These are phyloP conservation scores for Oenanthe melanoleuca DNA, from an alignment of 2,113 vertebrate genomes.

Conservation along the genomic window DNA sequence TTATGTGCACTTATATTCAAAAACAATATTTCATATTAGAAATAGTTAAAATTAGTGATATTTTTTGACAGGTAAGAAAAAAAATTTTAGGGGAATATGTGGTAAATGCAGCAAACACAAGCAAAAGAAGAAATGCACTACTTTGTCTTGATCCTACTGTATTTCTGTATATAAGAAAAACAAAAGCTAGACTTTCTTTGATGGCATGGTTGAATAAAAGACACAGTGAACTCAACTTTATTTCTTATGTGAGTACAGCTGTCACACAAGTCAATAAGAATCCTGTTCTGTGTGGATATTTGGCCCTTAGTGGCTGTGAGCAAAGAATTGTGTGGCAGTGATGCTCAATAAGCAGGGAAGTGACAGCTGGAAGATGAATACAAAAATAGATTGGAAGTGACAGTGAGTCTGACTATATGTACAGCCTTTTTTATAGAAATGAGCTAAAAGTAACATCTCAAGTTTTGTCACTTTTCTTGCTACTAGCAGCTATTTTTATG, in stretches of 20 bases:
- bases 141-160: background rate
- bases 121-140: background rate
- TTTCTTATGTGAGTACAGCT: background rate
- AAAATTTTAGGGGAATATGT: background rate
- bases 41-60: background rate
- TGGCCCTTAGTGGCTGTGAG: background rate
- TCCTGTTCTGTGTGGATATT: background rate
- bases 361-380: conserved; percentile 22
- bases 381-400: conserved; percentile 21
- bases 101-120: background rate
- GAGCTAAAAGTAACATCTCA: background rate
- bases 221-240: background rate
- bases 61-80: background rate
- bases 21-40: background rate
- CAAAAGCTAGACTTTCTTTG: background rate
- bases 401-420: background rate
- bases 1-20: background rate
- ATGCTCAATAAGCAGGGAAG: background rate
- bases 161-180: background rate
- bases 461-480: background rate
- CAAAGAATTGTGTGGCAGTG: background rate
- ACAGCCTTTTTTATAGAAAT: background rate
- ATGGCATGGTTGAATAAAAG: background rate
- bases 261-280: background rate
- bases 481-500: background rate